Percentiles rank a stretch among this genome's conserved stretches.
Evolutionary conservation across 2,888 invertebrate genomes (phyloP).

Genomic region (Hermaeophaga mercurialis): DNA sequence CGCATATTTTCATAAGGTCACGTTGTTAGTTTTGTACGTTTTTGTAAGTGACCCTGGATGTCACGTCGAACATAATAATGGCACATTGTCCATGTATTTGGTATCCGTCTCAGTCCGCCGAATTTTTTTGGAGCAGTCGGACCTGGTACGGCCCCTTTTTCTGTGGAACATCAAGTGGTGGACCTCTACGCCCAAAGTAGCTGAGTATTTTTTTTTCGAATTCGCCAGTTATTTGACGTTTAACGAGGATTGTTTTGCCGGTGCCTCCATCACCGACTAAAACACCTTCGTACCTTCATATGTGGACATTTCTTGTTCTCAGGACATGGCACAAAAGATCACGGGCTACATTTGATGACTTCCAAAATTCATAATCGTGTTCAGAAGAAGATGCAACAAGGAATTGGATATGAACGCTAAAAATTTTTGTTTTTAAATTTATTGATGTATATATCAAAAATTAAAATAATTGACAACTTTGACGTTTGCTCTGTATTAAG

Average conservation of each 20-base stretch:
- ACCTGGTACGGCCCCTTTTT: conserved; percentile 98
- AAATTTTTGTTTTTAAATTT: too few species aligned
- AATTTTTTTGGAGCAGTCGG: conserved; percentile 99
- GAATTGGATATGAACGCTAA: too few species aligned
- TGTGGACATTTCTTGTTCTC: conserved; percentile 85
- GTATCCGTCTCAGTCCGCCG: conserved; percentile 98
- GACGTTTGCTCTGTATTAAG: too few species aligned
- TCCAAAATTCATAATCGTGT: too few species aligned
- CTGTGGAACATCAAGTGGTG: conserved; percentile 98
- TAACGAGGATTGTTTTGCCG: conserved; percentile 99
- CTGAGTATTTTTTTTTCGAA: conserved; percentile 99
- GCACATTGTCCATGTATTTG: conserved; percentile 98
- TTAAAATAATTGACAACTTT: too few species aligned
- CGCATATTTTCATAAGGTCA: too few species aligned
- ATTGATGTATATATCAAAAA: too few species aligned
- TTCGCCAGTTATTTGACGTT: conserved; percentile 98
- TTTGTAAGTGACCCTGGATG: conserved; percentile 98
- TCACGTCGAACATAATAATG: conserved; percentile 99
- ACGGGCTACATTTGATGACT: too few species aligned
- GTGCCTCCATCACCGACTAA: conserved; percentile 99
- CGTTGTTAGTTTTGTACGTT: conserved; percentile 99
- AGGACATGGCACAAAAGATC: too few species aligned
- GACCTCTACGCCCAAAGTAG: conserved; percentile 98
- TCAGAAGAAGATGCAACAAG: too few species aligned
- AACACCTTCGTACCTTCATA: conserved; percentile 98